phyloP scores from a whole-genome alignment of 1,140 invertebrate species.

The Galleria mellonella region DNA sequence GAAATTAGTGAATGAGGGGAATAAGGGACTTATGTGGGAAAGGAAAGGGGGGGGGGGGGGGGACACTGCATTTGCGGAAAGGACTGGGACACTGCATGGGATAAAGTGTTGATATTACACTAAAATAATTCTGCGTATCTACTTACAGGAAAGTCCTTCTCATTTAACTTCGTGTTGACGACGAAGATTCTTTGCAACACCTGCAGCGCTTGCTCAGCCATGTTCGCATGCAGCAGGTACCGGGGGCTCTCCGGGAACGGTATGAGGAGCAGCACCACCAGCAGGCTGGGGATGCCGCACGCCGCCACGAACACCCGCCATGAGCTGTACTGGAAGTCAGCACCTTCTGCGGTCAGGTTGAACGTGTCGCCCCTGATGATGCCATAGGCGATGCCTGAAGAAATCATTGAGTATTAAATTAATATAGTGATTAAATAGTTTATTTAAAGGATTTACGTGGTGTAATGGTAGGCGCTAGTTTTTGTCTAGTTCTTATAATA shows the following conservation, averaged over 20 bases:
- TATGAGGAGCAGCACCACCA: slow-evolving; percentile 77
- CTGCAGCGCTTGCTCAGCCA: slow-evolving; percentile 66
- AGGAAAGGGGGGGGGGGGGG: no score
- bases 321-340: slow-evolving; percentile 73
- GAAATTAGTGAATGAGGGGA: no score
- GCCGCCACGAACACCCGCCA: slow-evolving; percentile 86
- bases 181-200: slow-evolving; percentile 74
- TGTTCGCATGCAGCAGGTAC: slow-evolving; percentile 70
- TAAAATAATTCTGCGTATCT: not conserved
- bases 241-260: slow-evolving; percentile 87
- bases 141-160: slow-evolving; percentile 73
- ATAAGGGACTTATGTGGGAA: no score
- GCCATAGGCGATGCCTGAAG: slow-evolving; percentile 73
- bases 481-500: no score
- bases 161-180: slow-evolving; percentile 68
- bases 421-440: no score
- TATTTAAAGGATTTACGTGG: no score
- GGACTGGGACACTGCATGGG: no score
- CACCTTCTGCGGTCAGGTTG: slow-evolving; percentile 33
- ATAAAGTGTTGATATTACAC: no score
- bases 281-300: slow-evolving; percentile 79
- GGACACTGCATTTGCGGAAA: no score
- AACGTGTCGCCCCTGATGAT: slow-evolving; percentile 65
- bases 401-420: not conserved
- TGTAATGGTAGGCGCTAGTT: no score